Conservation (phyloP, 2,113 vertebrate genomes). For the Erythrolamprus reginae region DNA sequence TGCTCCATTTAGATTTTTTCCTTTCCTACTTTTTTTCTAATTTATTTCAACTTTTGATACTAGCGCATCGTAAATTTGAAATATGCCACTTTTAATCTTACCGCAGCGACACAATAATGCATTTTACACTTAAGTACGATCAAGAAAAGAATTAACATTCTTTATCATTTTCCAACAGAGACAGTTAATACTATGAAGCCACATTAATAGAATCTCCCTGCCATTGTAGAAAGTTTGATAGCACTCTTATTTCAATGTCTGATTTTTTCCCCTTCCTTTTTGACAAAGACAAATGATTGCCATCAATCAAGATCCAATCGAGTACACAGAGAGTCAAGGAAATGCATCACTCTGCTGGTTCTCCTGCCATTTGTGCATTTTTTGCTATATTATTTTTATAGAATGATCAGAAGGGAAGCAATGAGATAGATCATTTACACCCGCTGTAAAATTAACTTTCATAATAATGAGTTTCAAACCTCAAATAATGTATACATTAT, state of each 20-base stretch:
- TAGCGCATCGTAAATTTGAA: constrained; percentile 64
- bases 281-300: constrained; percentile 90
- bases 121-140: constrained; percentile 68
- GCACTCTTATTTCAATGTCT: constrained; percentile 82
- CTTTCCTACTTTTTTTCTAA: constrained; percentile 37
- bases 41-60: constrained; percentile 53
- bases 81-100: constrained; percentile 54
- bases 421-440: constrained; percentile 82
- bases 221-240: constrained; percentile 86
- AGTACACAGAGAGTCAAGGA: constrained; percentile 72
- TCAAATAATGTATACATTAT: constrained; percentile 79
- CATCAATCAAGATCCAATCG: constrained; percentile 89
- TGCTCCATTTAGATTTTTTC: constrained; percentile 52
- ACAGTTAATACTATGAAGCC: constrained; percentile 74
- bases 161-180: constrained; percentile 78
- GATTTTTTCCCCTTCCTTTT: constrained; percentile 75
- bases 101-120: constrained; percentile 65
- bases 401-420: constrained; percentile 78
- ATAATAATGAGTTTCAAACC: constrained; percentile 85
- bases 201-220: constrained; percentile 83
- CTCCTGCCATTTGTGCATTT: constrained; percentile 78
- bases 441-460: constrained; percentile 84
- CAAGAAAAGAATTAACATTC: constrained; percentile 73
- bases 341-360: constrained; percentile 79
- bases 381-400: constrained; percentile 83